A percentile compares a stretch with the other conserved stretches of the same genome.
Conservation (phyloP, 2,113 vertebrate genomes). For the Rhagologus leucostigma region DNA sequence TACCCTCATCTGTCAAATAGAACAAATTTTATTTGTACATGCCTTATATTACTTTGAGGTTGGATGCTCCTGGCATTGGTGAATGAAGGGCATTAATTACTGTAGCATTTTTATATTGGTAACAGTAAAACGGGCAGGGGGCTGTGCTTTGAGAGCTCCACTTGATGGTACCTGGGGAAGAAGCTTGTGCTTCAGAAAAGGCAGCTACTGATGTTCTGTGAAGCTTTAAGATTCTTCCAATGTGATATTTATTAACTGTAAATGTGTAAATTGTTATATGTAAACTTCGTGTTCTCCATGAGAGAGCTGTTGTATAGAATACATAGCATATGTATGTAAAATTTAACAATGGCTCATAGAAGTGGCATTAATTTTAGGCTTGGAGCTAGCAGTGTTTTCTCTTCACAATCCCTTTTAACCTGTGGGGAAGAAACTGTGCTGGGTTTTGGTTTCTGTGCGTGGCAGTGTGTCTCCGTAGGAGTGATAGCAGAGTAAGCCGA, state of each 20-base stretch:
- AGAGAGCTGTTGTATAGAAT: not conserved
- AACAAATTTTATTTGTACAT: not conserved
- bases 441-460: not conserved
- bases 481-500: conserved; percentile 41
- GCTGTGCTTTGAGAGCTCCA: not conserved
- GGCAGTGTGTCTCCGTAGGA: not conserved
- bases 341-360: not conserved
- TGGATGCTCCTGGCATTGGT: not conserved
- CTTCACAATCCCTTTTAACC: not conserved
- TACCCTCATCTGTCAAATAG: not conserved
- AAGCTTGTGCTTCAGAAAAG: not conserved
- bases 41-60: not conserved
- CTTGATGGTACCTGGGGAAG: not conserved
- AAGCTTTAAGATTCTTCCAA: not conserved
- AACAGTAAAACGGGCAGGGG: not conserved
- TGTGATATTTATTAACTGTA: not conserved
- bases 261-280: not conserved
- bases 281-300: not conserved
- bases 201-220: not conserved
- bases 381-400: not conserved
- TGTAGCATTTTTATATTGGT: not conserved
- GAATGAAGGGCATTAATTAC: not conserved
- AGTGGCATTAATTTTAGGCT: not conserved
- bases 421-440: not conserved
- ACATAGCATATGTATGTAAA: rapidly evolving